Conservation (phyloP, 2,113 vertebrate species). For the Hippocampus comes region DNA sequence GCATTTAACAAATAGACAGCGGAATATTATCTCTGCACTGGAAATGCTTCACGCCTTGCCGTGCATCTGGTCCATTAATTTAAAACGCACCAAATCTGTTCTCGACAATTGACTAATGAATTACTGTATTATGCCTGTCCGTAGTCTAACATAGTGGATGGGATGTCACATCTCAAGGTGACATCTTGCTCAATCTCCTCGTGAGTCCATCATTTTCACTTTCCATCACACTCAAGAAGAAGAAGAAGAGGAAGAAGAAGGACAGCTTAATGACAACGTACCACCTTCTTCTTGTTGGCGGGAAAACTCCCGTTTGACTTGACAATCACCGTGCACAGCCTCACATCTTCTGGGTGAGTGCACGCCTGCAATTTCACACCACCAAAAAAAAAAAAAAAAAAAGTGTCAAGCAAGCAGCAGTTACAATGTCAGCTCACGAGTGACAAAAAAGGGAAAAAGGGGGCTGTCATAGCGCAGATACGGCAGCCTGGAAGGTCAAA, state of each 20-base stretch:
- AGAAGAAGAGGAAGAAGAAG: not conserved
- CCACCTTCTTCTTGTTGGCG: constrained; percentile 94
- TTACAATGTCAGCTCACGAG: constrained; percentile 32
- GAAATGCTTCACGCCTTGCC: not conserved
- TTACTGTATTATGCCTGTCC: not conserved
- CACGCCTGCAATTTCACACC: constrained; percentile 81
- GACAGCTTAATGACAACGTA: constrained; percentile 62
- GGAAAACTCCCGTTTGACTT: constrained; percentile 96
- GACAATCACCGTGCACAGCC: constrained; percentile 91
- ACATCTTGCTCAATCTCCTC: constrained; percentile 5
- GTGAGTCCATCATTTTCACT: not conserved
- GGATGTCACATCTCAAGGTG: constrained; percentile 11
- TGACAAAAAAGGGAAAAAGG: constrained; percentile 15
- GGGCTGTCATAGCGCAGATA: constrained; percentile 21
- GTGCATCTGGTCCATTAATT: not conserved
- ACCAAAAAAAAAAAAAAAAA: constrained; percentile 11
- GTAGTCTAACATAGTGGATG: not conserved
- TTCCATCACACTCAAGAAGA: not conserved
- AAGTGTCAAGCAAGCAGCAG: constrained; percentile 48
- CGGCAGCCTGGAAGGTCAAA: constrained; percentile 16
- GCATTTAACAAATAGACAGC: not conserved
- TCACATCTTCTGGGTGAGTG: constrained; percentile 96
- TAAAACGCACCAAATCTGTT: not conserved
- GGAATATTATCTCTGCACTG: not conserved
- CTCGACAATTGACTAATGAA: not conserved